Percentiles rank a stretch among this genome's conserved stretches.
Conservation (phyloP, 2,113 vertebrate genomes). For the Forbesichthys papilliferus region DNA sequence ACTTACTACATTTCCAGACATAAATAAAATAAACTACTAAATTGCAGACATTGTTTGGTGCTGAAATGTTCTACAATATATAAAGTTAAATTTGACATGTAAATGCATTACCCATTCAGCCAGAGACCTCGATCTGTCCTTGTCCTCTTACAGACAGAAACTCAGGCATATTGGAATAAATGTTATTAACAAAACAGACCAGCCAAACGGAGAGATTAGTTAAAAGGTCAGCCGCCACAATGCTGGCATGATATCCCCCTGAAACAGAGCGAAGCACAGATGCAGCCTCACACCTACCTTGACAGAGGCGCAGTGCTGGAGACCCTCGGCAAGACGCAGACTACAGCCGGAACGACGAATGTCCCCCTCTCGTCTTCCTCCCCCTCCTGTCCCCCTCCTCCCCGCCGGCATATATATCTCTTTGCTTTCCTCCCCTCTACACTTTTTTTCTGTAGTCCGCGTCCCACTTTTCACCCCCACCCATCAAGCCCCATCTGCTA, state of each 20-base stretch:
- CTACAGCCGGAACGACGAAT: slow-evolving; percentile 58
- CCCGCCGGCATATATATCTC: not conserved
- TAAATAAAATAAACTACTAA: too few relatives aligned
- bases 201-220: slow-evolving; percentile 15
- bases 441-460: not conserved
- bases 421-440: slow-evolving; percentile 1
- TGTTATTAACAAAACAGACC: slow-evolving; percentile 5
- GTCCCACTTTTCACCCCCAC: slow-evolving; percentile 11
- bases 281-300: slow-evolving; percentile 71
- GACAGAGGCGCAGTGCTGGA: slow-evolving; percentile 67
- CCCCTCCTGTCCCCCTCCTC: slow-evolving; percentile 7
- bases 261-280: slow-evolving; percentile 10
- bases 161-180: slow-evolving; percentile 10
- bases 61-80: too few relatives aligned
- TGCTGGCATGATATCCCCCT: not conserved
- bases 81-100: too few relatives aligned
- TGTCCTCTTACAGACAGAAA: slow-evolving; percentile 1
- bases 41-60: too few relatives aligned
- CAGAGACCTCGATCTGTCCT: not conserved
- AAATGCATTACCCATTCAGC: not conserved
- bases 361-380: slow-evolving; percentile 29
- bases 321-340: slow-evolving; percentile 51
- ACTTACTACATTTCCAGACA: too few relatives aligned
- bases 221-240: not conserved
- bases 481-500: slow-evolving; percentile 18